Conservation (phyloP, 2,113 vertebrate genomes). For the Equus przewalskii region DNA sequence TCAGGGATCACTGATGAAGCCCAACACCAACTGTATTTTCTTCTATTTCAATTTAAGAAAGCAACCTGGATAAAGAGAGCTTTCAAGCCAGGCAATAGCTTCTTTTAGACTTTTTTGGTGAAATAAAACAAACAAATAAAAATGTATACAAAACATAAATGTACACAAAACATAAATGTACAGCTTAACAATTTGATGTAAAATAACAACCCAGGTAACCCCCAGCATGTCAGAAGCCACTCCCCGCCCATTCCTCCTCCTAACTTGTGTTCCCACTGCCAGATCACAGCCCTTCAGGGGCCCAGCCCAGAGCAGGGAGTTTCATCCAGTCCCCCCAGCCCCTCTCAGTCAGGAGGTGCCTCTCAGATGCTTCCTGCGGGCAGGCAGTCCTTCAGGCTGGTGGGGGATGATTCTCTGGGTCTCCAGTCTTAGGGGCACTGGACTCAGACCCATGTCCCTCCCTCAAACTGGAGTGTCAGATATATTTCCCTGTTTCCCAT, state of each 20-base stretch:
- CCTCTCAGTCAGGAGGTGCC: background rate
- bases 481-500: background rate
- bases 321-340: background rate
- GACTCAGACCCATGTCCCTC: background rate
- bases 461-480: background rate
- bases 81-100: background rate
- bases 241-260: background rate
- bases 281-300: background rate
- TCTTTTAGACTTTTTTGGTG: background rate
- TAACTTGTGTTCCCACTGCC: background rate
- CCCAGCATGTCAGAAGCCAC: background rate
- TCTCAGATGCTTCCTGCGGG: background rate
- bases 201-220: background rate
- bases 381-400: background rate
- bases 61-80: background rate
- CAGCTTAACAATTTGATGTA: background rate
- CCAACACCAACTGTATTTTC: background rate
- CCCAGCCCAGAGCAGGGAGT: background rate
- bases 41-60: constrained; percentile 10
- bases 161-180: background rate
- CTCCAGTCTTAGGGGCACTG: background rate
- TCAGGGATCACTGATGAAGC: background rate
- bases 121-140: background rate
- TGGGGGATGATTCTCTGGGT: background rate
- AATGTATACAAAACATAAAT: background rate